phyloP scores from a whole-genome alignment of 2,113 vertebrate species.

The Lucifuga dentata region DNA sequence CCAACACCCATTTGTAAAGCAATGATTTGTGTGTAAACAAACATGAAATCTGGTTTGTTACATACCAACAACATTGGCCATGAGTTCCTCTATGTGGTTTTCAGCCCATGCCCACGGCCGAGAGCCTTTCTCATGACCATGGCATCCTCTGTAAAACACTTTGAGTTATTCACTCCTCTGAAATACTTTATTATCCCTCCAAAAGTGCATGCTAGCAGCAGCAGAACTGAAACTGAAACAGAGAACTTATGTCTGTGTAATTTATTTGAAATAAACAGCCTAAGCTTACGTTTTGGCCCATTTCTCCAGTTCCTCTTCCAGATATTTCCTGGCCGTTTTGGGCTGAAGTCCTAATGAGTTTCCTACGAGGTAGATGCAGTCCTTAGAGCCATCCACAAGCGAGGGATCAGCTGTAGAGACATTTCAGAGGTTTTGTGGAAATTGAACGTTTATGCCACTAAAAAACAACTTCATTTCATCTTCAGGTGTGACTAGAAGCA shows the following conservation, averaged over 20 bases:
- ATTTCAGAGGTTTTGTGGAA: too few relatives aligned
- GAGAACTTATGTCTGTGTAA: background rate
- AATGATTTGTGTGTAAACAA: too few relatives aligned
- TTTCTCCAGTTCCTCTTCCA: conserved; percentile 93
- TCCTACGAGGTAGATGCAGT: conserved; percentile 89
- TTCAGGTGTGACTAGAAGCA: too few relatives aligned
- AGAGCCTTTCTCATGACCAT: conserved; percentile 87
- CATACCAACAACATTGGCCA: conserved; percentile 90
- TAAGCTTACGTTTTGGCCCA: conserved; percentile 90
- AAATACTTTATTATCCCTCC: too few relatives aligned
- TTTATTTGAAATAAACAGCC: fast-evolving
- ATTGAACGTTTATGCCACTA: too few relatives aligned
- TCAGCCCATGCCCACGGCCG: conserved; percentile 92
- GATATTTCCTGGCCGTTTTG: conserved; percentile 84
- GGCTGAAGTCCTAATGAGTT: conserved; percentile 95
- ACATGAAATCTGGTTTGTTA: too few relatives aligned
- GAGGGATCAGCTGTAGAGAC: conserved; percentile 83
- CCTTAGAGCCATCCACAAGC: conserved; percentile 83
- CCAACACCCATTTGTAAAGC: too few relatives aligned
- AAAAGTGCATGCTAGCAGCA: too few relatives aligned
- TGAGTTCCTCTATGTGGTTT: conserved; percentile 85
- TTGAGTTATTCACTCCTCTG: background rate
- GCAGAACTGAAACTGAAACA: too few relatives aligned
- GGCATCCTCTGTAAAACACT: conserved; percentile 81
- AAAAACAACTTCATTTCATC: too few relatives aligned